Conservation (phyloP, 2,113 vertebrate species). For the Notechis scutatus region DNA sequence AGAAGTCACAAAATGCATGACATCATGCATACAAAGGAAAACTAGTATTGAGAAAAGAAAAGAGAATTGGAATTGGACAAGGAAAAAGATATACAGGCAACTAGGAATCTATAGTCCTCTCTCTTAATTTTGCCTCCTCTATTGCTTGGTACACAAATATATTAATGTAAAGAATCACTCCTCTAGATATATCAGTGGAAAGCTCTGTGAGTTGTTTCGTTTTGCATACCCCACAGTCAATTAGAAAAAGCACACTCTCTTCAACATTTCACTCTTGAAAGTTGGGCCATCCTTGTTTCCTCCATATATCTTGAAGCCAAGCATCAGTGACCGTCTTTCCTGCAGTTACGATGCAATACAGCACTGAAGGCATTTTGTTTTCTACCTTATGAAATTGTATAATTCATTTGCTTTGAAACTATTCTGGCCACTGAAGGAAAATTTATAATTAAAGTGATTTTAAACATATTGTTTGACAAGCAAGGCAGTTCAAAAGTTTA, state of each 20-base stretch:
- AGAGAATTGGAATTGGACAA: neutral
- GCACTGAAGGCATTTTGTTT: neutral
- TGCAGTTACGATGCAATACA: neutral
- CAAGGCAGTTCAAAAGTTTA: neutral
- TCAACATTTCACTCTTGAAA: neutral
- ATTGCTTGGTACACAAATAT: fast-evolving
- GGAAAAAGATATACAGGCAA: neutral
- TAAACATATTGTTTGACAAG: neutral
- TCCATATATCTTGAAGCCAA: neutral
- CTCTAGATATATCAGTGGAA: neutral
- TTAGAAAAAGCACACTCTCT: neutral
- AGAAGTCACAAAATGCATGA: neutral
- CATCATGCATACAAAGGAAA: neutral
- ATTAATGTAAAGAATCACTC: neutral
- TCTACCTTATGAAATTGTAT: neutral
- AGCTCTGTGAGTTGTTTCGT: neutral
- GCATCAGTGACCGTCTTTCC: too few relatives aligned
- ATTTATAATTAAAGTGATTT: neutral
- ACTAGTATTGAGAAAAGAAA: neutral
- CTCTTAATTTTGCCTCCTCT: neutral
- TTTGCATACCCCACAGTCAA: neutral
- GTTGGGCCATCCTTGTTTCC: neutral
- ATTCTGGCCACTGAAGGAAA: neutral
- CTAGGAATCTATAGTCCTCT: neutral
- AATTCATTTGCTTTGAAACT: neutral